Percentiles rank a stretch among this genome's conserved stretches.
Conservation (phyloP, 2,797 vertebrate genomes). For the Lagocephalus sceleratus region DNA sequence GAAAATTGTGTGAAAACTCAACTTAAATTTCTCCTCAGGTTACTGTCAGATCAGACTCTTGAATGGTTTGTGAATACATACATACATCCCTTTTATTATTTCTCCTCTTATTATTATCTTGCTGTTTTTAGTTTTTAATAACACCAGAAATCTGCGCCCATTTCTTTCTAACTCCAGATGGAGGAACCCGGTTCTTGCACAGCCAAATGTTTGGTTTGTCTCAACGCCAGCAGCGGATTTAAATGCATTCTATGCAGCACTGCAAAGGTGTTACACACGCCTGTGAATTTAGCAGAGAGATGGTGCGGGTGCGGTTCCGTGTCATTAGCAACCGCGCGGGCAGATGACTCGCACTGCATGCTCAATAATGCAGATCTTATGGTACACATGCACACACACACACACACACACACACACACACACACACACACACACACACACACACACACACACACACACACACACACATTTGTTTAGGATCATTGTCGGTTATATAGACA, state of each 20-base stretch:
- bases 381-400: conserved; percentile 14
- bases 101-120: conserved; percentile 16
- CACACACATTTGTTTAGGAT: conserved; percentile 59
- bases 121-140: conserved; percentile 28
- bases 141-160: conserved; percentile 2
- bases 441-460: too few species aligned
- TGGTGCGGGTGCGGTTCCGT: conserved; percentile 29
- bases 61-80: too few species aligned
- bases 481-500: conserved; percentile 68
- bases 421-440: too few species aligned
- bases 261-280: conserved; percentile 2
- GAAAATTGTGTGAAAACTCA: too few species aligned
- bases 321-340: conserved; percentile 27
- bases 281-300: conserved; percentile 1
- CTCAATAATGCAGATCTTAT: background rate
- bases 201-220: conserved; percentile 23
- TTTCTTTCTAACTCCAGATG: conserved; percentile 11
- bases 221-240: conserved; percentile 16
- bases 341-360: conserved; percentile 35
- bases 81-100: too few species aligned
- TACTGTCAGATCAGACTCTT: conserved; percentile 9
- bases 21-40: too few species aligned
- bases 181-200: conserved; percentile 14
- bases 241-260: conserved; percentile 9
- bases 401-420: too few species aligned